Conservation (phyloP, 2,113 vertebrate species). For the Bufo bufo region DNA sequence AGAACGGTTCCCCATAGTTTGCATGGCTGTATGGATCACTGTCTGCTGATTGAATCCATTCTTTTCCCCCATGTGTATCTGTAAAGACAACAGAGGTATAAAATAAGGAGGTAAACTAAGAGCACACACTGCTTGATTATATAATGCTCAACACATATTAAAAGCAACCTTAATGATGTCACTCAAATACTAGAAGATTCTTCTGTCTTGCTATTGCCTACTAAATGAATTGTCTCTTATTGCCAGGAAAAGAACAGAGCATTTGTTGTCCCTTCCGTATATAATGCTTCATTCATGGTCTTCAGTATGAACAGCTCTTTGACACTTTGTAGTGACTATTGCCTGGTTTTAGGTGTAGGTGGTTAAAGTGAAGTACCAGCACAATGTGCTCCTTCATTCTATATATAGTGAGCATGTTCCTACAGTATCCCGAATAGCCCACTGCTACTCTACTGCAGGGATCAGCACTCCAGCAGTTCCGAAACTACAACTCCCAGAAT, state of each 20-base stretch:
- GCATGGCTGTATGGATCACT: too few relatives aligned
- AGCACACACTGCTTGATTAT: too few relatives aligned
- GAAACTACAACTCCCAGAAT: too few relatives aligned
- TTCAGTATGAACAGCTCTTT: neutral
- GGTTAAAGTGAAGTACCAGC: neutral
- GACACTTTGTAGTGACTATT: slow-evolving; percentile 15
- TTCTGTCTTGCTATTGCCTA: neutral
- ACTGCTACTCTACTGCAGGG: neutral
- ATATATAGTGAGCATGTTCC: neutral
- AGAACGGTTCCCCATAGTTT: too few relatives aligned
- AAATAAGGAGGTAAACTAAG: too few relatives aligned
- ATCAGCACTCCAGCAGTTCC: too few relatives aligned
- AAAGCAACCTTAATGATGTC: neutral
- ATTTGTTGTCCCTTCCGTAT: neutral
- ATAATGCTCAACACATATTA: too few relatives aligned
- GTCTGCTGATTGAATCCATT: too few relatives aligned
- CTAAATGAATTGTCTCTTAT: slow-evolving; percentile 25
- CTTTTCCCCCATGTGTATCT: too few relatives aligned
- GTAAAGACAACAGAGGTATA: too few relatives aligned
- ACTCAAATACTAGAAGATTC: neutral
- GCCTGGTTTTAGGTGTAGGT: neutral
- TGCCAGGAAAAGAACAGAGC: slow-evolving; percentile 6
- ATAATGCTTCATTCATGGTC: slow-evolving; percentile 34
- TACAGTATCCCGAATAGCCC: neutral
- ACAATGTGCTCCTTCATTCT: slow-evolving; percentile 15